Evolutionary conservation across 1,140 invertebrate genomes (phyloP).

Genomic region (Cydia pomonella): DNA sequence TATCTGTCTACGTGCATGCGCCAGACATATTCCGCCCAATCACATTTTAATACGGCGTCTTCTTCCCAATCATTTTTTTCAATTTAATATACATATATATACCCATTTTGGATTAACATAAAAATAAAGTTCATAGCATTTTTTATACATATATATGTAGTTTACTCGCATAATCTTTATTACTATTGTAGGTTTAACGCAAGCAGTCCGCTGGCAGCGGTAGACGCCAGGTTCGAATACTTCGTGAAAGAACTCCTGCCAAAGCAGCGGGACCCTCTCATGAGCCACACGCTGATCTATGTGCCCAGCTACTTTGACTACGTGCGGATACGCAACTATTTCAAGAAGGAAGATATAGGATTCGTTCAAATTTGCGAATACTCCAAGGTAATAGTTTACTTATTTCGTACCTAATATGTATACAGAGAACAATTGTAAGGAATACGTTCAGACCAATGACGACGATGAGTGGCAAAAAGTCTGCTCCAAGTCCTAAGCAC

Average conservation of each 20-base stretch:
- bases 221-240: slow-evolving; percentile 93
- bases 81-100: too few species aligned
- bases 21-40: too few species aligned
- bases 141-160: too few species aligned
- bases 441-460: too few species aligned
- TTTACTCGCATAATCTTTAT: background rate
- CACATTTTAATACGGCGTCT: too few species aligned
- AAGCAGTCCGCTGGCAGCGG: slow-evolving; percentile 76
- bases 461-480: too few species aligned
- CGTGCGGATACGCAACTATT: slow-evolving; percentile 94
- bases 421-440: too few species aligned
- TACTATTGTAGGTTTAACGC: slow-evolving; percentile 64
- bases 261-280: slow-evolving; percentile 88
- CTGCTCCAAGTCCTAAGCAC: too few species aligned
- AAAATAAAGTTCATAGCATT: too few species aligned
- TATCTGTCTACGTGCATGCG: too few species aligned
- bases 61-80: too few species aligned
- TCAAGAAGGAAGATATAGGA: slow-evolving; percentile 92
- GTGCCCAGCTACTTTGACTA: slow-evolving; percentile 98
- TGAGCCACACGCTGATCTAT: slow-evolving; percentile 94
- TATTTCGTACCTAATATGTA: slow-evolving; percentile 10
- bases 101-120: too few species aligned
- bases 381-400: slow-evolving; percentile 83
- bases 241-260: slow-evolving; percentile 93
- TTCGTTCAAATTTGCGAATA: slow-evolving; percentile 95